Base-by-base conservation (phyloP, 2,113 vertebrate species). In the Chamaea fasciata region DNA sequence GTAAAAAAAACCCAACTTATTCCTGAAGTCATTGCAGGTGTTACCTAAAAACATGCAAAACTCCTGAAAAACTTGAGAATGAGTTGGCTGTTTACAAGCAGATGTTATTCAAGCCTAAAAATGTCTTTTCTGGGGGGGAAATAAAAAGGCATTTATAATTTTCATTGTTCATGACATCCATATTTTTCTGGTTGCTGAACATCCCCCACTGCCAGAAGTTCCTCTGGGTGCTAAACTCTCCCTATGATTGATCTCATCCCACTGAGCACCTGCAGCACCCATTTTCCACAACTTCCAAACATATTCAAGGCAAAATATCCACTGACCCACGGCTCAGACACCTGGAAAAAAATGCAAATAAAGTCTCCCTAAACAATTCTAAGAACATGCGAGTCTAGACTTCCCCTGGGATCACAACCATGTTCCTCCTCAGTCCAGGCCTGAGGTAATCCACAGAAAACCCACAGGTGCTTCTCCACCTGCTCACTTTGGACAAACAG, bases 81-180 rank as follows among this genome's bases (percentile, higher is more conserved):
- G 2, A 53, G 11, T 24, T 85, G 28, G 33, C 21, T 39, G 47
- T 17, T 70, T 46, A 37, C 47, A 55, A 59, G 62, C 7, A 68
- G 30, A 42, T 9, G 7, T 7, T 52, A 35, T 33, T 60, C 33
- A 86, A 71, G 31, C 3, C 35, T 28, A 14, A 49, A 5, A 82
- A 70, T 6, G 3, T 55, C 33, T 19, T 17, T 78, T 37, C 13
- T 22, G 2, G 6, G 2, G 6, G 2, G 3, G 3, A 3, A 27
- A n/a, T n/a, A 52, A 68, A 42, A 37, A 16, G 1, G 1, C 9
- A 33, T 67, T 71, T 71, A 15, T 64, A 41, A 57, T 49, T 65
- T 47, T 46, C 9, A 42, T 20, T 8, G 1, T 24, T 28, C 35
- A 35, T 41, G 6, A 56, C 56, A 55, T 27, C 64, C 22, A 13